Evolutionary conservation across 2,113 vertebrate species (phyloP).

Genomic region (Nymphicus hollandicus): DNA sequence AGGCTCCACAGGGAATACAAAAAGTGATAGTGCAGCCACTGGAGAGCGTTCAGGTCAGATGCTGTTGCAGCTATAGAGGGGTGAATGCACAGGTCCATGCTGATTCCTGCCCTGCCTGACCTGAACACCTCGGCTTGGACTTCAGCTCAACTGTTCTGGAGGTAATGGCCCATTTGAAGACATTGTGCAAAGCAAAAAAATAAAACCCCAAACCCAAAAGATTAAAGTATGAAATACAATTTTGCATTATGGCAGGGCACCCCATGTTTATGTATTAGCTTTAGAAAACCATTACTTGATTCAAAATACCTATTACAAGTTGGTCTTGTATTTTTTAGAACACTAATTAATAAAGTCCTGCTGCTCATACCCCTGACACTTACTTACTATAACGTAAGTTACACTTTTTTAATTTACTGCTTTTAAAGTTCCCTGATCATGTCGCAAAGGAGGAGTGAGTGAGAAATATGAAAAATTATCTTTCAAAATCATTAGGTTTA

Average conservation of each 20-base stretch:
- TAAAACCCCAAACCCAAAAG: not conserved
- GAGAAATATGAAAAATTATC: rapidly evolving
- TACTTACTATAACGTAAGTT: not conserved
- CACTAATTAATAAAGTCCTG: not conserved
- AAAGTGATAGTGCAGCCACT: not conserved
- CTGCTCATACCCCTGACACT: not conserved
- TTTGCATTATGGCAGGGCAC: not conserved
- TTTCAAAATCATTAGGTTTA: not conserved
- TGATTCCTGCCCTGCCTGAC: not conserved
- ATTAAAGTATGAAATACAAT: not conserved
- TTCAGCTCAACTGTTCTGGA: not conserved
- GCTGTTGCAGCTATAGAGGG: not conserved
- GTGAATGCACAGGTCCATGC: not conserved
- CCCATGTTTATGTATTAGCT: not conserved
- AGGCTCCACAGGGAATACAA: rapidly evolving
- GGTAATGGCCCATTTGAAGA: not conserved
- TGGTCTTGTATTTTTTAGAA: not conserved
- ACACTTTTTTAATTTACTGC: not conserved
- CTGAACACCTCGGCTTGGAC: not conserved
- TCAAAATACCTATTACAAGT: not conserved
- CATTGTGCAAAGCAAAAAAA: not conserved
- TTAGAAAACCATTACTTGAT: not conserved
- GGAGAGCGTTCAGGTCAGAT: not conserved
- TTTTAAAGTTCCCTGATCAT: not conserved
- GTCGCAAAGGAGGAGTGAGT: not conserved